Percentiles rank a stretch among this genome's conserved stretches.
phyloP scores from a whole-genome alignment of 2,113 vertebrate genomes.

The Arenaria interpres region DNA sequence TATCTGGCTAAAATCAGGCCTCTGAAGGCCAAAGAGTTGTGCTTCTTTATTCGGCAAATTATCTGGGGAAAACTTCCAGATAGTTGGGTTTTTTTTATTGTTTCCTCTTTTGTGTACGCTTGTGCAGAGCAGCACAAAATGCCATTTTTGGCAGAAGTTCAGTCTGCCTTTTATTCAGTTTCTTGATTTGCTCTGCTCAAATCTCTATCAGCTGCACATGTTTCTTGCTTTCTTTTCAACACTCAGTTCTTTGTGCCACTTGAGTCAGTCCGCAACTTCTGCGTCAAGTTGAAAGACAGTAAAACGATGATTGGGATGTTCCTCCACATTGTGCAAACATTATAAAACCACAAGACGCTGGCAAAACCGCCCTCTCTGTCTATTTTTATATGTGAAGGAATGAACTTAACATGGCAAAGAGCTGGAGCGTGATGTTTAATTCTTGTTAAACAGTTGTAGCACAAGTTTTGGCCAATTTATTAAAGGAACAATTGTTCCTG shows the following conservation, averaged over 20 bases:
- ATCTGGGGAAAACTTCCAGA: constrained; percentile 4
- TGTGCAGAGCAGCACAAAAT: neutral
- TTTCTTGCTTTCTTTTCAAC: constrained; percentile 9
- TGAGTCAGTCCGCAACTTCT: constrained; percentile 14
- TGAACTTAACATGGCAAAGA: neutral
- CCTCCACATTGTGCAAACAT: constrained; percentile 5
- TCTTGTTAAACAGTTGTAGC: constrained; percentile 20
- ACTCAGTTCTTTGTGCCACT: neutral
- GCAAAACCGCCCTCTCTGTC: neutral
- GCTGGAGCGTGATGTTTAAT: neutral
- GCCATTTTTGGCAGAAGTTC: constrained; percentile 33
- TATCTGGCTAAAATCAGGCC: constrained; percentile 56
- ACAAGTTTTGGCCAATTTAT: neutral
- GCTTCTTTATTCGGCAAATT: constrained; percentile 18
- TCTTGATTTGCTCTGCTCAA: neutral
- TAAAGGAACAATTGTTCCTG: neutral
- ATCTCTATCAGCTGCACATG: neutral
- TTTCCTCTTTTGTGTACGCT: neutral
- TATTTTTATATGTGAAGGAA: neutral
- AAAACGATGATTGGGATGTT: neutral
- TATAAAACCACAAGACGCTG: neutral
- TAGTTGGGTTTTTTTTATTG: neutral
- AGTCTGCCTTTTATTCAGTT: neutral
- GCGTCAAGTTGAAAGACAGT: constrained; percentile 3
- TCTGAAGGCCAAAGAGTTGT: neutral